phyloP scores from a whole-genome alignment of 1,140 invertebrate species.

The Heliconius himera region DNA sequence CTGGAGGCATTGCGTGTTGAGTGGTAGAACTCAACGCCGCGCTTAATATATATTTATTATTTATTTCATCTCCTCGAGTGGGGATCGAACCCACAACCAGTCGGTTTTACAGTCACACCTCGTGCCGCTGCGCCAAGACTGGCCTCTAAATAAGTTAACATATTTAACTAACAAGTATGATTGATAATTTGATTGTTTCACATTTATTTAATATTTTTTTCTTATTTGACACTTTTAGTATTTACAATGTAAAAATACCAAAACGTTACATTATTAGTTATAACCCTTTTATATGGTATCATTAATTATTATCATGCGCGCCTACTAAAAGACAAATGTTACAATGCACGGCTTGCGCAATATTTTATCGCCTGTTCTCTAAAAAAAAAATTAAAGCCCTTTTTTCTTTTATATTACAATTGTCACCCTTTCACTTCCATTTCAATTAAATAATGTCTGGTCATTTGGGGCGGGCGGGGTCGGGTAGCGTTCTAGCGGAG shows the following conservation, averaged over 20 bases:
- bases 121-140: no score
- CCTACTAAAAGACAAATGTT: conserved; percentile 74
- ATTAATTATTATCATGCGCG: conserved; percentile 46
- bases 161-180: no score
- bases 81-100: no score
- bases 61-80: no score
- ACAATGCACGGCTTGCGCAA: conserved; percentile 75
- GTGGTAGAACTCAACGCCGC: no score
- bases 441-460: conserved; percentile 82
- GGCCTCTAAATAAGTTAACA: no score
- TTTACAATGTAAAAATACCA: not conserved
- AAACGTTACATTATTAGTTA: conserved; percentile 7
- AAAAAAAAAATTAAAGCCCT: conserved; percentile 72
- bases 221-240: not conserved
- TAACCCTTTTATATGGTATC: conserved; percentile 34
- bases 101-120: no score
- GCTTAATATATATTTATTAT: no score
- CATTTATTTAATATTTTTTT: not conserved
- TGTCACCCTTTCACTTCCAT: conserved; percentile 79
- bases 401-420: conserved; percentile 80
- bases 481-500: conserved; percentile 25
- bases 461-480: conserved; percentile 71
- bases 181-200: no score
- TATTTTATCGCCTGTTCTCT: conserved; percentile 72
- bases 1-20: no score